Evolutionary conservation across 2,888 invertebrate genomes (phyloP).

Genomic region (Trissolcus brochymenae): DNA sequence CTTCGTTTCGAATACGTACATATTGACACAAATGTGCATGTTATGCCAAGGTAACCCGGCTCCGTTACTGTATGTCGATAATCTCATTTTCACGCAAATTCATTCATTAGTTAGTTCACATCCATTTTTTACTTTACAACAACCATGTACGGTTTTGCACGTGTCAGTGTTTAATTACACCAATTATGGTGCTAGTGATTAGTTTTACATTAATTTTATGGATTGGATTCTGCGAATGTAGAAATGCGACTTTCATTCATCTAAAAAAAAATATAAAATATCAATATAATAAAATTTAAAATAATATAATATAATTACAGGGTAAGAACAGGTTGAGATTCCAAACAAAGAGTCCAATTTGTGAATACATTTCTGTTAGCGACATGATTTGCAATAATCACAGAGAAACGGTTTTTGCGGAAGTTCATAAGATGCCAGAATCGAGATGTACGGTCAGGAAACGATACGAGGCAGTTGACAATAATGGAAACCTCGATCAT

Average conservation of each 20-base stretch:
- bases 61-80: slow-evolving; percentile 22
- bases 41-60: slow-evolving; percentile 34
- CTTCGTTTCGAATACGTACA: slow-evolving; percentile 51
- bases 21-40: slow-evolving; percentile 54
- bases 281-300: no score
- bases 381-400: slow-evolving; percentile 50
- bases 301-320: no score
- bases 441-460: slow-evolving; percentile 56
- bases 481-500: slow-evolving; percentile 60
- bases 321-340: no score
- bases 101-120: slow-evolving; percentile 20
- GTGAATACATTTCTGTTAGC: no score
- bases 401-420: slow-evolving; percentile 51
- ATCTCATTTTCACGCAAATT: slow-evolving; percentile 46
- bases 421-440: slow-evolving; percentile 54
- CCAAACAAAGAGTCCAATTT: no score
- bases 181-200: no score
- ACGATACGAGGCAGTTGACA: slow-evolving; percentile 57
- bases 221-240: no score
- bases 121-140: slow-evolving; percentile 4
- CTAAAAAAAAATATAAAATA: no score
- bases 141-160: no score
- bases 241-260: no score
- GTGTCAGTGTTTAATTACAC: no score
- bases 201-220: no score